Percentiles rank a stretch among this genome's conserved stretches.
Evolutionary conservation across 2,888 invertebrate genomes (phyloP).

Genomic region (Hypomecis atomaria): DNA sequence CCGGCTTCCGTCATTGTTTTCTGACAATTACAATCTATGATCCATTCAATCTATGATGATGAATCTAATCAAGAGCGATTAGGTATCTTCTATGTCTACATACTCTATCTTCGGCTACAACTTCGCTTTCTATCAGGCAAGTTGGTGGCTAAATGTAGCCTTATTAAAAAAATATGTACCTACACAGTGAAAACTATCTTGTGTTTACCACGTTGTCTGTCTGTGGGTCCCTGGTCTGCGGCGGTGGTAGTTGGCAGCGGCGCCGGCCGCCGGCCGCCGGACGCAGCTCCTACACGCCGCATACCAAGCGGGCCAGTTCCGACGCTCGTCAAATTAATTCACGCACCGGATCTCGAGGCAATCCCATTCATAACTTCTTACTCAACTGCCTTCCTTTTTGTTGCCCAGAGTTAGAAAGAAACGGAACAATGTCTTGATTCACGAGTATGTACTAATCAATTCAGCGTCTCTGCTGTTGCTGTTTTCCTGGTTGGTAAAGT

Average conservation of each 20-base stretch:
- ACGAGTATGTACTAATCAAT: background rate
- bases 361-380: conserved; percentile 29
- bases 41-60: too few species aligned
- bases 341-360: conserved; percentile 44
- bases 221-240: background rate
- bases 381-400: conserved; percentile 16
- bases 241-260: conserved; percentile 26
- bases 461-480: too few species aligned
- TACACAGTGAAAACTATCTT: too few species aligned
- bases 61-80: too few species aligned
- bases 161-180: too few species aligned
- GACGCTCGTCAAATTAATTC: conserved; percentile 69
- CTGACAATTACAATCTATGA: too few species aligned
- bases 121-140: too few species aligned
- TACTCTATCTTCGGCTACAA: too few species aligned
- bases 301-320: conserved; percentile 67
- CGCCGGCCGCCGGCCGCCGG: conserved; percentile 50
- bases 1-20: too few species aligned
- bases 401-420: background rate
- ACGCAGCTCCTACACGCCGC: conserved; percentile 49
- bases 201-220: background rate
- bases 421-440: background rate
- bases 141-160: too few species aligned
- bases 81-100: too few species aligned
- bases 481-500: too few species aligned